Evolutionary conservation across 2,113 vertebrate species (phyloP), one percentile per base, ranked within the genome.

Genomic region (Amphiprion ocellaris): DNA sequence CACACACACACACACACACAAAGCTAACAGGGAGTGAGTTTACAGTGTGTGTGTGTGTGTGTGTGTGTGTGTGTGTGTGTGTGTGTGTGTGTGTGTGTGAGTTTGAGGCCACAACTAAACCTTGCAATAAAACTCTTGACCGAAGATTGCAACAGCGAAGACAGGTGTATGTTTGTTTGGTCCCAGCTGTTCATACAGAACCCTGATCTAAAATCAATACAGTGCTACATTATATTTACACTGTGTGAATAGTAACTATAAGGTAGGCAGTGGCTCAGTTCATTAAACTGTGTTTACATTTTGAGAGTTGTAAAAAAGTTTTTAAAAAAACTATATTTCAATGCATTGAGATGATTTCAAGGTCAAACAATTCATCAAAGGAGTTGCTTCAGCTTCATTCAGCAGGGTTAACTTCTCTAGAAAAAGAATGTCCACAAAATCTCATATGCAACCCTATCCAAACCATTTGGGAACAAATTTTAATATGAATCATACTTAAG

Each of bases 131-230:
- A 78, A 73, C 47, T 65, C 54, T 67, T 75, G 53, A 68, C 39
- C 1, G 16, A 68, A 55, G 53, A 74, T 11, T 60, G 54, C 30
- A 53, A 26, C 46, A 60, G 26, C 52, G 77, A 64, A 85, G 72
- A 64, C 80, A 90, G 76, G 68, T 89, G 80, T 33, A 14, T 77
- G 26, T 60, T 54, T 79, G 64, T 69, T 64, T 63, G 68, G 62
- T 60, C 10, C 56, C 80, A 81, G 78, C 72, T 87, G 76, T 75
- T 69, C 54, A 70, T 65, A 54, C 60, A 69, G 21, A 78, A 70
- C 11, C 11, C 21, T 53, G 6, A 6, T 56, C 17, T 44, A 71
- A 50, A 61, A 69, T 60, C 54, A 70, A 59, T 70, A 61, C 52
- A 77, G 59, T 30, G 23, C 33, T 52, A 23, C 37, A 47, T 69